A percentile compares a stretch with the other conserved stretches of the same genome.
phyloP scores from a whole-genome alignment of 1,140 invertebrate genomes.

The Vanessa atalanta region DNA sequence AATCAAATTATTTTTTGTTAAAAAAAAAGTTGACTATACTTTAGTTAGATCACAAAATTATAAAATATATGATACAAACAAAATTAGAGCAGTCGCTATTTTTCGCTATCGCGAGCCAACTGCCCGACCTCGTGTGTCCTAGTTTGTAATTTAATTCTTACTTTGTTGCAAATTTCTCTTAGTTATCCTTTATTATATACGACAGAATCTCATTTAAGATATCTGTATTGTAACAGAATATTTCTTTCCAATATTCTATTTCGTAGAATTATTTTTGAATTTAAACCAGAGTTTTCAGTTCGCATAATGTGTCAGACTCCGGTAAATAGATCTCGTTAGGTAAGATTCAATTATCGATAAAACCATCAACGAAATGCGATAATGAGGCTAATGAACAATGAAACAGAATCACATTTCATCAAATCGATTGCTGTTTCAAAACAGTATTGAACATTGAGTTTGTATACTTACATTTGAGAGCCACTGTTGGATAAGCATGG shows the following conservation, averaged over 20 bases:
- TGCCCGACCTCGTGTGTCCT: conserved; percentile 28
- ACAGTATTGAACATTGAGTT: background rate
- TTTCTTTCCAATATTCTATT: conserved; percentile 8
- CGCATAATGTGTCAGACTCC: conserved; percentile 17
- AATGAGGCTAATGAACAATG: conserved; percentile 33
- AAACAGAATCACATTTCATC: conserved; percentile 14
- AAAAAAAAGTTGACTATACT: too few relatives aligned
- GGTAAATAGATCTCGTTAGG: conserved; percentile 32
- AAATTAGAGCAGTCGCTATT: background rate
- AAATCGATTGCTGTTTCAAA: conserved; percentile 3
- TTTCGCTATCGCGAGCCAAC: conserved; percentile 17
- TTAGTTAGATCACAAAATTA: background rate
- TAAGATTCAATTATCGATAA: conserved; percentile 38
- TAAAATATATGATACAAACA: background rate
- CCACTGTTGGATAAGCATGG: conserved; percentile 67
- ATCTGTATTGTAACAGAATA: background rate
- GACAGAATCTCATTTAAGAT: conserved; percentile 16
- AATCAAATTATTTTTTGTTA: too few relatives aligned
- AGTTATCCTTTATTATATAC: conserved; percentile 13
- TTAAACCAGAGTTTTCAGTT: conserved; percentile 27
- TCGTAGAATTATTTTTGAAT: conserved; percentile 17
- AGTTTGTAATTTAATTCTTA: conserved; percentile 34
- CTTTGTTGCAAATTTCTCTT: conserved; percentile 18
- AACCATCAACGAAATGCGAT: conserved; percentile 27
- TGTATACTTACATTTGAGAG: conserved; percentile 72